Percentiles rank a stretch among this genome's conserved stretches.
Conservation (phyloP, 1,140 invertebrate genomes). For the Popillia japonica region DNA sequence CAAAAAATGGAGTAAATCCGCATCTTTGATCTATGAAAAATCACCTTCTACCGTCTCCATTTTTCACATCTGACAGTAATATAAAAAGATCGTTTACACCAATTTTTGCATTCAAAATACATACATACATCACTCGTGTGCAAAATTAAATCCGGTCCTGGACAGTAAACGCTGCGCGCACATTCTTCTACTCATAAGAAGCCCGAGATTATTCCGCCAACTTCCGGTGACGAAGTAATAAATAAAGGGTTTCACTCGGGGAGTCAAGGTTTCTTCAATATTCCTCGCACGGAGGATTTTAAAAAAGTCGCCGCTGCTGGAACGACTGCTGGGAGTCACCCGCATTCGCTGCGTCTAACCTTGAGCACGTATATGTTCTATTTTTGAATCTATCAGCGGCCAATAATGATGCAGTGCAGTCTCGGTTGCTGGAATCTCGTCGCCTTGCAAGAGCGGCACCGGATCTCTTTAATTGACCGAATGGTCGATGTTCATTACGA, state of each 20-base stretch:
- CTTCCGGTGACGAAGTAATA: slow-evolving; percentile 30
- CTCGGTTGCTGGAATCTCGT: not conserved
- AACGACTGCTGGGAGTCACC: not conserved
- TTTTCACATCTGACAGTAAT: not conserved
- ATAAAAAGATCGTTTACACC: not conserved
- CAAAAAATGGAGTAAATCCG: too few relatives aligned
- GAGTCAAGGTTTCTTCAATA: not conserved
- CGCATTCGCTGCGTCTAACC: not conserved
- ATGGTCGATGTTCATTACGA: slow-evolving; percentile 24
- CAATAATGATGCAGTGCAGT: not conserved
- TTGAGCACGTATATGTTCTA: slow-evolving; percentile 18
- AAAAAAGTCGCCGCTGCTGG: not conserved
- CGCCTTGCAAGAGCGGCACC: not conserved
- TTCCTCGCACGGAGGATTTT: slow-evolving; percentile 2
- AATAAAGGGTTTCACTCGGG: slow-evolving; percentile 19
- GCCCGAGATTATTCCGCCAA: not conserved
- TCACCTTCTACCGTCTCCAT: not conserved
- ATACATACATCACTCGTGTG: not conserved
- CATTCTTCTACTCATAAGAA: not conserved
- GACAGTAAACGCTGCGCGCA: not conserved
- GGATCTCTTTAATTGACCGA: slow-evolving; percentile 18
- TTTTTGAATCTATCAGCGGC: slow-evolving; percentile 4
- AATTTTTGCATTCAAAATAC: not conserved
- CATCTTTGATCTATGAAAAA: too few relatives aligned
- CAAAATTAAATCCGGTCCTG: slow-evolving; percentile 15